Conservation (phyloP, 92 coral and sea anemone species). For the Heliopora coerulea region DNA sequence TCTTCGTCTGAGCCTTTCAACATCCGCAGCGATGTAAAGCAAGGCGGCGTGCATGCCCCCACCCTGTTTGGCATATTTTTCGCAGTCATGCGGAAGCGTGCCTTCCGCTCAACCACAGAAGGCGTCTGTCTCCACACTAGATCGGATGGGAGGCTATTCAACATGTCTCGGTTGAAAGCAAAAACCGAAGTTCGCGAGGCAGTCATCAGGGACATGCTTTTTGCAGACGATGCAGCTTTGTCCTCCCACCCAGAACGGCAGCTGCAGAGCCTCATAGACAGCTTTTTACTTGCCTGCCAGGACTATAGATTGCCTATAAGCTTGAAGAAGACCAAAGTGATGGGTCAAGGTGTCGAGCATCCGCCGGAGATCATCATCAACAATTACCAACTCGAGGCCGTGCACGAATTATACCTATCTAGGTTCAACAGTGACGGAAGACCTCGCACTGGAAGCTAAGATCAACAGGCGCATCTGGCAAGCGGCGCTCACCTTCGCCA, state of each 20-base stretch:
- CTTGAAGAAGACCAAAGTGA: too few species aligned
- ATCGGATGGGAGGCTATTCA: too few species aligned
- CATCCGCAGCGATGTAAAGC: conserved; percentile 33
- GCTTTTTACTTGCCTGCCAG: background rate
- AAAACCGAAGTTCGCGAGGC: conserved; percentile 17
- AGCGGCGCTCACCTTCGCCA: conserved; percentile 24
- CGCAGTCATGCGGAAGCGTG: conserved; percentile 32
- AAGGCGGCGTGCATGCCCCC: conserved; percentile 55
- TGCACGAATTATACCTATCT: conserved; percentile 53
- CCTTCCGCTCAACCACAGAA: background rate
- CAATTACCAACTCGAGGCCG: conserved; percentile 23
- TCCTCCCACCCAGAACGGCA: conserved; percentile 3
- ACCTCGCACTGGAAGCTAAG: conserved; percentile 40
- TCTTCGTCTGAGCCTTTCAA: conserved; percentile 28
- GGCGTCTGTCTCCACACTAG: too few species aligned
- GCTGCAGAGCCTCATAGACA: conserved; percentile 15
- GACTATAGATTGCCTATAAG: conserved; percentile 34
- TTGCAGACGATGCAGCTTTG: conserved; percentile 31
- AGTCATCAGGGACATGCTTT: conserved; percentile 37
- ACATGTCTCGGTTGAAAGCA: too few species aligned
- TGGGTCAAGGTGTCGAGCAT: background rate
- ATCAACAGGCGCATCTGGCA: conserved; percentile 42
- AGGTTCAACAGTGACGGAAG: conserved; percentile 40
- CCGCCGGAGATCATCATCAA: conserved; percentile 8
- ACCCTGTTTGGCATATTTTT: conserved; percentile 52